Base-by-base conservation (phyloP, 2,888 invertebrate genomes). In the Amphipyra berbera region DNA sequence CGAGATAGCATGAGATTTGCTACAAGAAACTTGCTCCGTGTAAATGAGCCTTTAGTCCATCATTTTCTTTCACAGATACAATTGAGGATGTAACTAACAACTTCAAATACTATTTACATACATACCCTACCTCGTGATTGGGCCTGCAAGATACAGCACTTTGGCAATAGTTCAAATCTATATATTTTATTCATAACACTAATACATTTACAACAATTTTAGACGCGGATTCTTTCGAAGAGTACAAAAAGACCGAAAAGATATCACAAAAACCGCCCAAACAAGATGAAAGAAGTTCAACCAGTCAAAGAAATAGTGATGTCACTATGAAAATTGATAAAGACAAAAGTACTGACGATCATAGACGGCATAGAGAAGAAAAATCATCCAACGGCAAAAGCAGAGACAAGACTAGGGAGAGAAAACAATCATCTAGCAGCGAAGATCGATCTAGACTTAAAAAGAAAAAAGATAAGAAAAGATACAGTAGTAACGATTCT, bases 221-320 rank as follows among this genome's bases (percentile, higher is more conserved):
- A 97, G 97, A 97, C 92, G 95, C 96, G 3, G 96, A 95, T 37
- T 96, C 96, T 73, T 97, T 96, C 84, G 96, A 97, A 76, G 96
- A 97, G 78, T 97, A 97, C 82, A 97, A 96, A 79, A 95, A 87
- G 73, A 95, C 89, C 49, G 93, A 95, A 79, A 82, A 72, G 33
- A 55, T 66, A 6, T 53, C 74, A 10, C 82, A 90, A 76, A 78
- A 91, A 82, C 62, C 90, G 78, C 70, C 87, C 76, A 90, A 78
- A 82, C 76, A 80, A 42, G 84, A 82, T 44, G 84, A 83, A 41
- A 87, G 66, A 47, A 88, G 83, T 41, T 82, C 88, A 0, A 88
- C 89, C 12, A 85, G 82, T 41, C 56, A 67, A 58, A 83, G 72
- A 46, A 84, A 77, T 62, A 68, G 71, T n/a, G 84, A 81, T 45